phyloP scores from a whole-genome alignment of 1,140 invertebrate species.

The Trachelipus rathkii region DNA sequence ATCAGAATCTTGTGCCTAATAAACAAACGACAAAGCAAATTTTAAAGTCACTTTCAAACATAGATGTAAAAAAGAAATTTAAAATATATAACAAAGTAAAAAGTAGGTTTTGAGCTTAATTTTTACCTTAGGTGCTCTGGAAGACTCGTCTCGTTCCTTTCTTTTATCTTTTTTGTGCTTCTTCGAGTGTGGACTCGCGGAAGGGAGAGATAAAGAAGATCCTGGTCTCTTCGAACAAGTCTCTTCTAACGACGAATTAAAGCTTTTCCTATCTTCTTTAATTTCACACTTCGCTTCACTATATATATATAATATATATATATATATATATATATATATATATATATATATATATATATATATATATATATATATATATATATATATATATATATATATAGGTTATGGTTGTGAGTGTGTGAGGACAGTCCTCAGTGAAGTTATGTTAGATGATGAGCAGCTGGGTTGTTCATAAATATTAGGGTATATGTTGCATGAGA shows the following conservation, averaged over 20 bases:
- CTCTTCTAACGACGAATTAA: neutral
- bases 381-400: constrained; percentile 1
- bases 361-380: constrained; percentile 24
- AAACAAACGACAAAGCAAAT: no score
- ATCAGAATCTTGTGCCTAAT: no score
- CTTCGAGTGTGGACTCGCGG: neutral
- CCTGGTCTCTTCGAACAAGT: neutral
- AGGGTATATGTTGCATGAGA: no score
- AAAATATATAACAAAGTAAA: no score
- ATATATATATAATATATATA: neutral
- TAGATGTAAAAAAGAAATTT: no score
- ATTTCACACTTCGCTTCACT: neutral
- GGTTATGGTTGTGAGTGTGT: no score
- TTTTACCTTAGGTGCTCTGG: neutral
- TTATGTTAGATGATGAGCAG: no score
- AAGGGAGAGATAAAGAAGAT: neutral
- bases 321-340: constrained; percentile 17
- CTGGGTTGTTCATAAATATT: no score
- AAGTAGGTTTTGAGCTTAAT: neutral
- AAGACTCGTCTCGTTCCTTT: neutral
- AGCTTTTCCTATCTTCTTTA: neutral
- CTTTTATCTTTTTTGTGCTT: constrained; percentile 5
- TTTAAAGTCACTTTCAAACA: no score
- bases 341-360: constrained; percentile 27
- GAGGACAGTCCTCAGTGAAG: no score